Conservation (phyloP, 2,888 invertebrate species). For the Ophioninae sp. region DNA sequence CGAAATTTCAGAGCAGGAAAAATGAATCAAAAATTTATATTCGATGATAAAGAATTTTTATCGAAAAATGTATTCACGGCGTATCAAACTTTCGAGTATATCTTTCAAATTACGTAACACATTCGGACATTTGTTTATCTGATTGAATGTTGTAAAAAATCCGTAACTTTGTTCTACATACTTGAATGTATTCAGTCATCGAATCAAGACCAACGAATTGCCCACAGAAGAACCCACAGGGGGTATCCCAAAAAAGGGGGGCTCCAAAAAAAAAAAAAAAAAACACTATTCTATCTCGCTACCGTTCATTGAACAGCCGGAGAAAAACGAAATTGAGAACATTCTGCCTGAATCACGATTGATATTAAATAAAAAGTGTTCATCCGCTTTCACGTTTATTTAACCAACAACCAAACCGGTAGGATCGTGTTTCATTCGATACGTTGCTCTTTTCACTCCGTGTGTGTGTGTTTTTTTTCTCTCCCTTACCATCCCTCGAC, state of each 20-base stretch:
- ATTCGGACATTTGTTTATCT: background rate
- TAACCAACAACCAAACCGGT: constrained; percentile 36
- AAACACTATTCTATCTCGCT: background rate
- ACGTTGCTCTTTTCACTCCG: background rate
- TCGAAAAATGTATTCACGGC: too few relatives aligned
- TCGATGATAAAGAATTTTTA: too few relatives aligned
- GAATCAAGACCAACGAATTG: background rate
- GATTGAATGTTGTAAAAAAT: background rate
- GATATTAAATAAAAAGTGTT: constrained; percentile 9
- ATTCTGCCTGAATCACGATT: constrained; percentile 19
- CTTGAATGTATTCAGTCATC: background rate
- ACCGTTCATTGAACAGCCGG: constrained; percentile 18
- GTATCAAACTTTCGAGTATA: background rate
- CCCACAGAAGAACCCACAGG: background rate
- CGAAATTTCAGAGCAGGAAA: too few relatives aligned
- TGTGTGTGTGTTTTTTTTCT: background rate
- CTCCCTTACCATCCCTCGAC: background rate
- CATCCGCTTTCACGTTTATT: constrained; percentile 40
- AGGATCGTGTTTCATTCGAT: constrained; percentile 50
- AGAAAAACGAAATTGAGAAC: constrained; percentile 10
- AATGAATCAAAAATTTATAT: too few relatives aligned
- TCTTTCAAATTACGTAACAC: background rate
- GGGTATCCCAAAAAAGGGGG: background rate
- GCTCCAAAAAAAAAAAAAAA: background rate
- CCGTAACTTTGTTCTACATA: background rate